These are phyloP conservation scores for Colinus virginianus DNA, from an alignment of 2,113 vertebrate genomes.

Conservation along the genomic window DNA sequence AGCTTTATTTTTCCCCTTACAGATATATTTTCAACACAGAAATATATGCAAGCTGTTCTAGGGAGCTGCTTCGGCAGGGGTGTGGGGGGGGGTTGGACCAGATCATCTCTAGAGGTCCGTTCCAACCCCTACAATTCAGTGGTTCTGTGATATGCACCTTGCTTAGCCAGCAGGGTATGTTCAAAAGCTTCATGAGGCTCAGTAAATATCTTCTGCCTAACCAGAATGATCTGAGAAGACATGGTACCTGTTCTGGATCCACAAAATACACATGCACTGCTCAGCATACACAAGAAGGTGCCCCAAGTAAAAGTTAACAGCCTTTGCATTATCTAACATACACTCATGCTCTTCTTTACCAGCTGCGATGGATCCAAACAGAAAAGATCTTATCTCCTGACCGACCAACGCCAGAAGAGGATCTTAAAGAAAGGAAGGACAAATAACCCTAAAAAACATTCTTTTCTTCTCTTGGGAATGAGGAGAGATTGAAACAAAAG, in stretches of 20 bases:
- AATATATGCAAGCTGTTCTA: background rate
- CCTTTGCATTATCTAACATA: background rate
- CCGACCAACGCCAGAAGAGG: background rate
- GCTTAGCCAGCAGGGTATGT: background rate
- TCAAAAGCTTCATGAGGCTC: background rate
- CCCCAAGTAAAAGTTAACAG: background rate
- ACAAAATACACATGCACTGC: background rate
- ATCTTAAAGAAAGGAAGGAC: constrained; percentile 12
- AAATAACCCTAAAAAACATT: constrained; percentile 15
- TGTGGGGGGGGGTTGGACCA: too few relatives aligned
- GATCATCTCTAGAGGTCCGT: too few relatives aligned
- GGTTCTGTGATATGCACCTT: background rate
- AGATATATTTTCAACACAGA: background rate
- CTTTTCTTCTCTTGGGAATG: background rate
- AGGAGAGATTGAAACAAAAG: background rate
- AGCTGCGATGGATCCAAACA: background rate
- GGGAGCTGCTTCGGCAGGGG: too few relatives aligned
- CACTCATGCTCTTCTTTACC: background rate
- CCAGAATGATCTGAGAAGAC: background rate
- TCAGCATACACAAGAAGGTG: background rate
- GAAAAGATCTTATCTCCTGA: constrained; percentile 43
- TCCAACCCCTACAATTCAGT: too few relatives aligned
- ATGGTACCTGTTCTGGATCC: background rate
- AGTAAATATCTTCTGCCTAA: background rate
- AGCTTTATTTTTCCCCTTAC: background rate